Evolutionary conservation across 2,113 vertebrate genomes (phyloP).

Genomic region (Esox niger): DNA sequence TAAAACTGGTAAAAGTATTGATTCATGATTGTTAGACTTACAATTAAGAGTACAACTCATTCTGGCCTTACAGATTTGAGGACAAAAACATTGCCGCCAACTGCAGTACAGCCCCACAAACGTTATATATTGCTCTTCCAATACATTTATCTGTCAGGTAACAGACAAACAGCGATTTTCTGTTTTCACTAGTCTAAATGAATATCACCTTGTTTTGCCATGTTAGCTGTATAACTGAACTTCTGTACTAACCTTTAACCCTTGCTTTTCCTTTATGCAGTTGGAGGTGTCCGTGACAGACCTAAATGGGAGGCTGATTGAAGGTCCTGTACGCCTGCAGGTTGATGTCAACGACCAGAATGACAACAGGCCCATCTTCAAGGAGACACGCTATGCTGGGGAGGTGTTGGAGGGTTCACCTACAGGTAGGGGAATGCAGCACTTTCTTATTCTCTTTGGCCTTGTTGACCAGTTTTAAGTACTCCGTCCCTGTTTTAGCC

Average conservation of each 20-base stretch:
- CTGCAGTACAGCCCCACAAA: too few relatives aligned
- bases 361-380: constrained; percentile 94
- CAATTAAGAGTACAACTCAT: too few relatives aligned
- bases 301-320: constrained; percentile 76
- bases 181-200: too few relatives aligned
- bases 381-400: constrained; percentile 85
- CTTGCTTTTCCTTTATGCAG: constrained; percentile 61
- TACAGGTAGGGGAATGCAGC: constrained; percentile 77
- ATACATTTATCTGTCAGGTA: background rate
- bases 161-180: too few relatives aligned
- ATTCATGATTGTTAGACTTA: too few relatives aligned
- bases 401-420: constrained; percentile 94
- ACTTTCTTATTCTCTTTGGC: background rate
- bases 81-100: too few relatives aligned
- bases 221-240: background rate
- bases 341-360: constrained; percentile 93
- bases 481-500: too few relatives aligned
- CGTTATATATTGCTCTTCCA: too few relatives aligned
- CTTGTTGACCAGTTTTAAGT: too few relatives aligned
- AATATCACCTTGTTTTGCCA: too few relatives aligned
- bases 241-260: background rate
- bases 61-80: too few relatives aligned
- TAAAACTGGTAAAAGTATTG: too few relatives aligned
- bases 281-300: constrained; percentile 89
- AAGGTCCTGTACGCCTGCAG: constrained; percentile 80